Evolutionary conservation across 2,888 invertebrate species (phyloP).

Genomic region (Macrophya alboannulata): DNA sequence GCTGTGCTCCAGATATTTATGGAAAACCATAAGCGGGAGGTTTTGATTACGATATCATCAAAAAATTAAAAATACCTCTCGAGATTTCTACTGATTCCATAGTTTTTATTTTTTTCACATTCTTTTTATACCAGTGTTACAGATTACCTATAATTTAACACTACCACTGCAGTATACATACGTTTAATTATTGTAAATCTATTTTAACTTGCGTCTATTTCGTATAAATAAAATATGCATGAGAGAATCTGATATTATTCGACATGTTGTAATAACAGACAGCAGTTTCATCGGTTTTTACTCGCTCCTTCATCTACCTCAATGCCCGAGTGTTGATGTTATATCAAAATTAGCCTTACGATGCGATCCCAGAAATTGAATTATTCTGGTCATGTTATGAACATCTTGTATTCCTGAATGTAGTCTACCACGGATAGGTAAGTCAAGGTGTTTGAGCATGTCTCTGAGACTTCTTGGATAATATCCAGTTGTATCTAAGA

Average conservation of each 20-base stretch:
- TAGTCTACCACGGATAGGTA: slow-evolving; percentile 77
- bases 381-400: slow-evolving; percentile 72
- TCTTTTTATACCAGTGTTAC: background rate
- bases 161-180: background rate
- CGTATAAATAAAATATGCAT: background rate
- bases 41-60: slow-evolving; percentile 61
- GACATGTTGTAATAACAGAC: background rate
- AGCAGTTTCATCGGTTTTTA: background rate
- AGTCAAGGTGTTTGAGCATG: slow-evolving; percentile 75
- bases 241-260: background rate
- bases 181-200: slow-evolving; percentile 12
- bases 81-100: slow-evolving; percentile 21
- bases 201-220: background rate
- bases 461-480: slow-evolving; percentile 78
- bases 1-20: slow-evolving; percentile 70
- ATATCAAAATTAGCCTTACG: slow-evolving; percentile 68
- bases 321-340: slow-evolving; percentile 63
- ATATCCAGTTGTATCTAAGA: slow-evolving; percentile 71
- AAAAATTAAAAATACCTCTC: slow-evolving; percentile 8
- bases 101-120: slow-evolving; percentile 16
- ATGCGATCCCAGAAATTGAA: slow-evolving; percentile 63
- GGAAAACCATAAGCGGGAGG: slow-evolving; percentile 69
- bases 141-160: background rate
- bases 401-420: slow-evolving; percentile 80
- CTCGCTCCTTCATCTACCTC: background rate